Conservation (phyloP, 1,140 invertebrate genomes). For the Pogonomyrmex barbatus region DNA sequence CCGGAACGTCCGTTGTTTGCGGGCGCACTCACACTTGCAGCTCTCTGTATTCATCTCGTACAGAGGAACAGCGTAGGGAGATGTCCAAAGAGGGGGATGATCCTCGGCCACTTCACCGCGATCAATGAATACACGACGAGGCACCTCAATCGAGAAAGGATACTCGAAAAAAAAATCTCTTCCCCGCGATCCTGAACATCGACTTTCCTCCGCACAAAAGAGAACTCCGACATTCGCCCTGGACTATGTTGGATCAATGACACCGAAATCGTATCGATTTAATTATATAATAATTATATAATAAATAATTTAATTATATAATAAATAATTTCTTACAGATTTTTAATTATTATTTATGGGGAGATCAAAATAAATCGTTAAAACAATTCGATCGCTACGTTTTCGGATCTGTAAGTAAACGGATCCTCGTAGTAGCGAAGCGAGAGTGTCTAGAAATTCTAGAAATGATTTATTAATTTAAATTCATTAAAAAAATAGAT, state of each 20-base stretch:
- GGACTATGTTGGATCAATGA: not conserved
- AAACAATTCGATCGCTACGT: no score
- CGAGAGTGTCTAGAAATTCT: no score
- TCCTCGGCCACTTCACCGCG: conserved; percentile 18
- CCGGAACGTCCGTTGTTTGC: conserved; percentile 24
- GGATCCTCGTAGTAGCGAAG: no score
- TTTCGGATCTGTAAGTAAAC: no score
- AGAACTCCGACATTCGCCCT: not conserved
- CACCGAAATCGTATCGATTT: not conserved
- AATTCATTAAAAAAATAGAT: no score
- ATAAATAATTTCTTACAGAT: no score
- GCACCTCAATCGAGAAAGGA: not conserved
- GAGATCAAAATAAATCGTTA: no score
- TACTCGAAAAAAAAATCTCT: conserved; percentile 32
- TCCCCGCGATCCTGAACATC: conserved; percentile 1
- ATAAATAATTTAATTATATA: no score
- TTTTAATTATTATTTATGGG: no score
- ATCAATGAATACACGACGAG: conserved; percentile 50
- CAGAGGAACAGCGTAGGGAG: not conserved
- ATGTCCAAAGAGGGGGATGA: conserved; percentile 7
- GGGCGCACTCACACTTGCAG: not conserved
- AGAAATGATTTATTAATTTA: no score
- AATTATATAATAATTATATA: no score
- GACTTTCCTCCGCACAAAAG: not conserved
- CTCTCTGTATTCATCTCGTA: not conserved